Percentiles rank a stretch among this genome's conserved stretches.
Evolutionary conservation across 1,140 invertebrate species (phyloP).

Genomic region (Drosophila nebulosa): DNA sequence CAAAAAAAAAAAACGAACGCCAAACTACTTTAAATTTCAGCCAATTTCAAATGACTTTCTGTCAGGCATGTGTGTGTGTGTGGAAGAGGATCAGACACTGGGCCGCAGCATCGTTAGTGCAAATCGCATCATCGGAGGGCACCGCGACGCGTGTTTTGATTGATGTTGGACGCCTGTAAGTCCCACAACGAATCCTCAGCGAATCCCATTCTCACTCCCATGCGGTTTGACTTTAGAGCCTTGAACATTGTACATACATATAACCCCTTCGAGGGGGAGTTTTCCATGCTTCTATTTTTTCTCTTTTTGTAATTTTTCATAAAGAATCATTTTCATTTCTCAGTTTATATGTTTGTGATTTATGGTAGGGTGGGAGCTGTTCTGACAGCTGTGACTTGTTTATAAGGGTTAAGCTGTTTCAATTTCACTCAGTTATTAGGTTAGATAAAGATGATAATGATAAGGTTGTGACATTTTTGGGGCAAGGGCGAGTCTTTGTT

Average conservation of each 20-base stretch:
- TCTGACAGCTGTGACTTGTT: constrained; percentile 59
- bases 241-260: too few relatives aligned
- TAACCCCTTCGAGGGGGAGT: constrained; percentile 6
- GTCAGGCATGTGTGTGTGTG: constrained; percentile 47
- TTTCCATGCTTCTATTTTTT: constrained; percentile 50
- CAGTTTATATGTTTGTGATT: constrained; percentile 48
- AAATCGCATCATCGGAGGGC: constrained; percentile 60
- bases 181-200: constrained; percentile 36
- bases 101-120: constrained; percentile 65
- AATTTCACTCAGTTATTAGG: constrained; percentile 72
- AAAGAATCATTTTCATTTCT: constrained; percentile 45
- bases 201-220: constrained; percentile 15
- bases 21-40: constrained; percentile 77
- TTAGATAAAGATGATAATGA: constrained; percentile 69
- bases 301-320: constrained; percentile 56
- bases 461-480: constrained; percentile 67
- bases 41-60: constrained; percentile 75
- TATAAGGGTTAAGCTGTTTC: constrained; percentile 77
- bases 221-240: constrained; percentile 49
- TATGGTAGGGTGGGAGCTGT: constrained; percentile 55
- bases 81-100: constrained; percentile 11
- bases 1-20: too few relatives aligned
- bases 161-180: constrained; percentile 71
- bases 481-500: constrained; percentile 21
- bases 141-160: constrained; percentile 56